Base-by-base conservation (phyloP, 2,888 invertebrate species). In the Lepidochrysops patricia region DNA sequence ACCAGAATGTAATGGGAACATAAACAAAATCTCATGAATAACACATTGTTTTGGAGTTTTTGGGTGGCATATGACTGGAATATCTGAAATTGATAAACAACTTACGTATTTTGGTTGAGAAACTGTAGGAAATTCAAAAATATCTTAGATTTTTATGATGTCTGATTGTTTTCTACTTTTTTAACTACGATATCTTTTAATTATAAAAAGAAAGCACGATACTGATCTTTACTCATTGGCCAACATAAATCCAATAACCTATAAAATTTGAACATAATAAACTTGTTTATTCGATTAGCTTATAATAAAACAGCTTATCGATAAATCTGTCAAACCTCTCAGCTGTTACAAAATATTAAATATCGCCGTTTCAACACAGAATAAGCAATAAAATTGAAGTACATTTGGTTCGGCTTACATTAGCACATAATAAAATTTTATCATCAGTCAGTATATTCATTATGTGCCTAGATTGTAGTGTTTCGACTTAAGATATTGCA, bases 391-490 rank as follows among this genome's bases (percentile, higher is more conserved):
- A 54, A 32, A 13, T 54, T 27, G 3, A 54, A 32, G 32, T 54
- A 32, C 15, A 54, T 54, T 27, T 54, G 54, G 54, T 49, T 23
- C 48, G 15, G 54, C 23, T 54, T 54, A 54, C 32, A 54, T 54
- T 54, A 54, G 13, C 13, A 52, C 52, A 25, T 26, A 26, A 26
- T 50, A 50, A 49, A 49, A 49, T 50, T 26, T 50, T 25, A 50
- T 50, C n/a, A 26, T 12, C n/a, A 25, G 37, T 5, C 50, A 26
- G n/a, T 50, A 25, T 26, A 26, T 50, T 50, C 13, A 6, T 50
- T 25, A 49, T 49, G 50, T 50, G 25, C 26, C 25, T 1, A 50
- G 50, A 13, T 37, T 50, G 15, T 13, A 13, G 50, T 25, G n/a
- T 50, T 50, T 13, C 4, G 29, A 5, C 4, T 29, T 50, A 49